Evolutionary conservation across 2,113 vertebrate species (phyloP), one percentile per base, ranked within the genome.

Genomic region (Platycercus adscitus): DNA sequence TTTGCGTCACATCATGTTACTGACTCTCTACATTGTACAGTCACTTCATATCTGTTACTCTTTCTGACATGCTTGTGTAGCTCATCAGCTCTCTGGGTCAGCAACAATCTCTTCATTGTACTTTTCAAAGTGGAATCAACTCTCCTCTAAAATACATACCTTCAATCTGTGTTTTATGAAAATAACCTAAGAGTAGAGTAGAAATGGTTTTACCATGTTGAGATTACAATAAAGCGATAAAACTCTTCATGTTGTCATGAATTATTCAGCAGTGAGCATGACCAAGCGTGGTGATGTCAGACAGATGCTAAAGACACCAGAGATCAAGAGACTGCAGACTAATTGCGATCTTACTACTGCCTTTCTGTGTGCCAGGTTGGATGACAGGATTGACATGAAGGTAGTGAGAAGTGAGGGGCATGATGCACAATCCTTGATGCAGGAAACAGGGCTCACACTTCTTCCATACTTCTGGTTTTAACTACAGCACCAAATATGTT

Each of bases 1-100:
- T 84, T 58, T 52, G 6, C 37, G 7, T 44, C 2, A 0, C 11
- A 19, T 37, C 2, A 0, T 28, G 26, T 75, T 75, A 7, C 31
- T 56, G 88, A 65, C 26, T 75, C 55, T 8, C 35, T 91, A 5
- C 24, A 15, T 17, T 53, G 5, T 37, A 70, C 26, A 55, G 37
- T 81, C n/a, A 20, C 13, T 81, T 64, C 33, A 2, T 37, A 49
- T 69, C 37, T 75, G 18, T 71, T 75, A 28, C 37, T 78, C 7
- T 33, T 86, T 43, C 56, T 86, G 16, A 10, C 18, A 5, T 2
- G 3, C 4, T 64, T 58, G 5, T 13, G 46, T 49, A 88, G 49
- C 14, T 69, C 37, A 18, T 26, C 11, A 23, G 1, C 21, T 69
- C 43, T 55, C 17, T 52, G 47, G 46, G 7, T n/a, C 52, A 76